These are phyloP conservation scores for Chelmon rostratus DNA, from an alignment of 2,797 vertebrate species.

Conservation along the genomic window DNA sequence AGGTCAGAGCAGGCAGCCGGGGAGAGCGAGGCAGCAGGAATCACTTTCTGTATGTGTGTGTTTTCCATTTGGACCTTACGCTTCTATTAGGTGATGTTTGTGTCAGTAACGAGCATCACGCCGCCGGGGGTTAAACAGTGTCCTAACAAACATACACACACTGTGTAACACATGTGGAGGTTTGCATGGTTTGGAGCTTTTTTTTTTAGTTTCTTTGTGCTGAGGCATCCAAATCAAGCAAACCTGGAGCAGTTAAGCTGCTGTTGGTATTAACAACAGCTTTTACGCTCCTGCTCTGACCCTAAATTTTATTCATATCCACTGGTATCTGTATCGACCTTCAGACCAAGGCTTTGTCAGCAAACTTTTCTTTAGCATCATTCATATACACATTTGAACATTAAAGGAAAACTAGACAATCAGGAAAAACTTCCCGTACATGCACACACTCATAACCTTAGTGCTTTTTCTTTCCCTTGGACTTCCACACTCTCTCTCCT, in stretches of 20 bases:
- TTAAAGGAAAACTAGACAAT: slow-evolving; percentile 56
- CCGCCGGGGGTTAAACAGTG: slow-evolving; percentile 13
- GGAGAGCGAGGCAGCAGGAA: slow-evolving; percentile 3
- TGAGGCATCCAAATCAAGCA: slow-evolving; percentile 57
- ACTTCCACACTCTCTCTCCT: slow-evolving; percentile 20
- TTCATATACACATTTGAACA: slow-evolving; percentile 62
- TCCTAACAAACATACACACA: slow-evolving; percentile 3
- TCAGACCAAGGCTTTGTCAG: slow-evolving; percentile 73
- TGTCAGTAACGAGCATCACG: too few relatives aligned
- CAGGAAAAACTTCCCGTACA: slow-evolving; percentile 34
- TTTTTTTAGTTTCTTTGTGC: slow-evolving; percentile 63
- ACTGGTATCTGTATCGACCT: slow-evolving; percentile 48
- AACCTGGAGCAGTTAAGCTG: slow-evolving; percentile 19
- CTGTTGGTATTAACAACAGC: slow-evolving; percentile 19
- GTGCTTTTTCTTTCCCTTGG: slow-evolving; percentile 69
- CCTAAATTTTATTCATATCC: slow-evolving; percentile 59
- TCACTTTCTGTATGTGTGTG: slow-evolving; percentile 9
- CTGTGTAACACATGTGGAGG: slow-evolving; percentile 6
- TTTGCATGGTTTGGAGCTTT: slow-evolving; percentile 47
- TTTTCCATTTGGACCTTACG: slow-evolving; percentile 14
- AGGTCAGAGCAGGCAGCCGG: slow-evolving; percentile 23
- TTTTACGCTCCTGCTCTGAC: slow-evolving; percentile 26
- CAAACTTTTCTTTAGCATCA: slow-evolving; percentile 61
- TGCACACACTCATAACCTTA: slow-evolving; percentile 69
- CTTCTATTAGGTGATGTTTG: neutral